A percentile compares a stretch with the other conserved stretches of the same genome.
phyloP scores from a whole-genome alignment of 2,113 vertebrate species.

The Elachura formosa region DNA sequence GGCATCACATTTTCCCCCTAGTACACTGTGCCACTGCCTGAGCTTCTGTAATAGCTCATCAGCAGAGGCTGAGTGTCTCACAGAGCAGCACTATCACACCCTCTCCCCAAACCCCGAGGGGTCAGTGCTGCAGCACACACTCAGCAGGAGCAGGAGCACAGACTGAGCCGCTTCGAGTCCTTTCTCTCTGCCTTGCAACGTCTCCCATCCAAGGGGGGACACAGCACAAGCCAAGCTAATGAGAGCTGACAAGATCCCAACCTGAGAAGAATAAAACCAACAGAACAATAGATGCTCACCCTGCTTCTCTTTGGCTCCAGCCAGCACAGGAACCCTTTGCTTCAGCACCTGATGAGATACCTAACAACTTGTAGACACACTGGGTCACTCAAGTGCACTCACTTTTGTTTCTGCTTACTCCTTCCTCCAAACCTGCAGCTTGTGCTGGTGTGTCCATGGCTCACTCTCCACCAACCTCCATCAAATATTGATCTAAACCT shows the following conservation, averaged over 20 bases:
- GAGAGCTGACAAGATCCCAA: conserved; percentile 20
- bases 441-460: neutral
- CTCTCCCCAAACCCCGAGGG: neutral
- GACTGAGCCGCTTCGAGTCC: neutral
- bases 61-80: neutral
- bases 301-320: conserved; percentile 39
- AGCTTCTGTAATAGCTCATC: neutral
- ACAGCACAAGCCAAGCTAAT: conserved; percentile 34
- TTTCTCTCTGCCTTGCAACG: neutral
- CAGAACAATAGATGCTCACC: conserved; percentile 5
- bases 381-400: conserved; percentile 2
- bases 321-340: conserved; percentile 62
- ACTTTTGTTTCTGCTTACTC: conserved; percentile 25
- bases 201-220: neutral
- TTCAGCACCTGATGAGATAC: conserved; percentile 36
- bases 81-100: neutral
- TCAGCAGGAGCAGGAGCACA: neutral
- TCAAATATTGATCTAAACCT: neutral
- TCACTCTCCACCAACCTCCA: neutral
- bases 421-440: neutral
- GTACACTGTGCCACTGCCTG: neutral
- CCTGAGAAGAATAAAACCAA: neutral
- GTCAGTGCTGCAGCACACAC: neutral
- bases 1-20: neutral
- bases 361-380: conserved; percentile 20